Evolutionary conservation across 2,888 invertebrate genomes (phyloP), one percentile per base, ranked within the genome.

Genomic region (Cosmia trapezina): DNA sequence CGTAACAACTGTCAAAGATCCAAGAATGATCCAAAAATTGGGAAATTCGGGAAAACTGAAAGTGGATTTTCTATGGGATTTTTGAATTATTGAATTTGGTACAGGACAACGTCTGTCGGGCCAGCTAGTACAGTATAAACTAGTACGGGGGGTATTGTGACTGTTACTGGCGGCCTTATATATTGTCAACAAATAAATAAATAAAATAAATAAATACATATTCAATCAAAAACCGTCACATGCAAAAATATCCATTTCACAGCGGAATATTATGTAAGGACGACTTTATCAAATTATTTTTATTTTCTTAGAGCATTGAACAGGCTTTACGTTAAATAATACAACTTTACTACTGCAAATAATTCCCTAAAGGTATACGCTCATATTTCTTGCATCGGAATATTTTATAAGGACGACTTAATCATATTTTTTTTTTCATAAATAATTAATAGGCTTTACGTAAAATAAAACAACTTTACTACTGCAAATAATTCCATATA

Each of bases 361-460:
- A 47, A 51, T 63, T 45, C 14, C 28, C 22, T 12, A 17, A 12
- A 22, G 4, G n/a, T 53, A n/a, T n/a, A 17, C 37, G 8, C 37
- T 65, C 53, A 54, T 56, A 70, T 83, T 83, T 65, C 83, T 60
- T 67, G 83, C 22, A 12, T 11, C 11, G n/a, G n/a, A 22, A 11
- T 5, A 5, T n/a, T 51, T 11, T 12, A 5, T 11, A 51, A 51
- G 51, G 0, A 22, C 51, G 0, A 11, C n/a, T 51, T 22, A 1
- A 11, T n/a, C 0, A n/a, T 19, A 14, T 33, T 41, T 1, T 33
- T n/a, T 8, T 41, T 8, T 57, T 14, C 28, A 37, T 53, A 9
- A 17, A 43, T 0, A 37, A n/a, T 47, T 4, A 41, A 41, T 5
- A 41, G 7, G 8, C 5, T 61, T 53, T 1, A 63, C 12, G 17